A percentile compares a stretch with the other conserved stretches of the same genome.
phyloP scores from a whole-genome alignment of 2,797 vertebrate species.

The Typhlichthys subterraneus region DNA sequence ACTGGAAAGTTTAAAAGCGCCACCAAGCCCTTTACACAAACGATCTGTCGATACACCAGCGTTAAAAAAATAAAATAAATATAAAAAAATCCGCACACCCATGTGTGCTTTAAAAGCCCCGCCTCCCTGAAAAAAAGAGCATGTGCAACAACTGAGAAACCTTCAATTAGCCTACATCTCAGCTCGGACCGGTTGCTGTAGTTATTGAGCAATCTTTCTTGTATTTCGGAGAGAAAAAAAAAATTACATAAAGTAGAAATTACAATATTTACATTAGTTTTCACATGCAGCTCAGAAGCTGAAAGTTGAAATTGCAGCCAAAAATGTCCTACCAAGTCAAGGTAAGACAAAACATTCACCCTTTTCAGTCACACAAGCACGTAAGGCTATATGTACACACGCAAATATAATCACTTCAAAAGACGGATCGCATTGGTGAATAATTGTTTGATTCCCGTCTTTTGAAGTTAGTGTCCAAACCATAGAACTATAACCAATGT shows the following conservation, averaged over 20 bases:
- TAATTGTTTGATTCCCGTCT: constrained; percentile 43
- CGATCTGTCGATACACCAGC: constrained; percentile 36
- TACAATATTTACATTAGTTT: constrained; percentile 81
- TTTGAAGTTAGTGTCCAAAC: constrained; percentile 63
- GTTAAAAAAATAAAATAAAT: constrained; percentile 27
- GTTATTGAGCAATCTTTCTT: constrained; percentile 62
- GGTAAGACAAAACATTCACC: constrained; percentile 27
- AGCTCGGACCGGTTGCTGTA: constrained; percentile 59
- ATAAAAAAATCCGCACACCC: constrained; percentile 28
- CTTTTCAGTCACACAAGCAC: constrained; percentile 28
- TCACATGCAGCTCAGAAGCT: constrained; percentile 81
- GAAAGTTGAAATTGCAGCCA: constrained; percentile 71
- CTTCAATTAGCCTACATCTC: constrained; percentile 57
- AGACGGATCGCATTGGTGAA: constrained; percentile 37
- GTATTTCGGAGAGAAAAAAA: constrained; percentile 55
- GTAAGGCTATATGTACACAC: constrained; percentile 5
- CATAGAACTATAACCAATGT: constrained; percentile 31
- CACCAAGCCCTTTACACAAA: constrained; percentile 63
- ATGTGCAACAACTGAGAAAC: constrained; percentile 37
- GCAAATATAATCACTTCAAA: constrained; percentile 37
- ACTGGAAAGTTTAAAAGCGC: constrained; percentile 51
- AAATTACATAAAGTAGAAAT: constrained; percentile 78
- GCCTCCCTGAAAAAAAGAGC: constrained; percentile 41
- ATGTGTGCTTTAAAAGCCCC: constrained; percentile 46
- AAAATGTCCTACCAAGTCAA: constrained; percentile 57